These are phyloP conservation scores for rat (Rattus norvegicus) DNA, from an alignment of 2,113 vertebrate genomes.

Conservation along the genomic window DNA sequence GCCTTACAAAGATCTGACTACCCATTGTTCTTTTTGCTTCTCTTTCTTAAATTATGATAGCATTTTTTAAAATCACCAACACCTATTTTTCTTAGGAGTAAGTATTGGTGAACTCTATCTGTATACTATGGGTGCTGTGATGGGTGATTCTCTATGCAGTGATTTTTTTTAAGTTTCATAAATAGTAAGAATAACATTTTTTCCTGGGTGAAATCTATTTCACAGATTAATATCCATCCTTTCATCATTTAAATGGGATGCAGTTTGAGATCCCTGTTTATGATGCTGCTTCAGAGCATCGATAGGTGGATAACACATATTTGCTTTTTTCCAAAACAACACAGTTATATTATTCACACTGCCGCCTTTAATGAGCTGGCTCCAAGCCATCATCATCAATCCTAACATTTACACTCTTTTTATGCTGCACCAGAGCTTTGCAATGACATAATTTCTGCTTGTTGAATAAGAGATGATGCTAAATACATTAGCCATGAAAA, in stretches of 20 bases:
- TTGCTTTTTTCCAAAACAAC: conserved; percentile 65
- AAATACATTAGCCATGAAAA: conserved; percentile 72
- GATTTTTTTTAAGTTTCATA: conserved; percentile 72
- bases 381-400: conserved; percentile 71
- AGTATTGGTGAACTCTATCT: conserved; percentile 59
- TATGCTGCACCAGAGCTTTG: conserved; percentile 57
- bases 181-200: conserved; percentile 56
- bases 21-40: conserved; percentile 53
- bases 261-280: conserved; percentile 69
- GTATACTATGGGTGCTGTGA: neutral
- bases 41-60: conserved; percentile 55
- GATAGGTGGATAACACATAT: conserved; percentile 72
- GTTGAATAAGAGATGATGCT: conserved; percentile 58
- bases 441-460: conserved; percentile 74
- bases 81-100: conserved; percentile 66
- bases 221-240: conserved; percentile 70
- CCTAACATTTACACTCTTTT: conserved; percentile 60
- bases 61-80: conserved; percentile 31
- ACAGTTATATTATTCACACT: conserved; percentile 71
- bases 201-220: conserved; percentile 70
- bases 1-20: conserved; percentile 28
- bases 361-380: conserved; percentile 80
- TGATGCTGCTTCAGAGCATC: conserved; percentile 34
- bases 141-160: conserved; percentile 55
- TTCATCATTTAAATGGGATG: conserved; percentile 76